Conservation (phyloP, 2,888 invertebrate species). For the Galerucella pusilla region DNA sequence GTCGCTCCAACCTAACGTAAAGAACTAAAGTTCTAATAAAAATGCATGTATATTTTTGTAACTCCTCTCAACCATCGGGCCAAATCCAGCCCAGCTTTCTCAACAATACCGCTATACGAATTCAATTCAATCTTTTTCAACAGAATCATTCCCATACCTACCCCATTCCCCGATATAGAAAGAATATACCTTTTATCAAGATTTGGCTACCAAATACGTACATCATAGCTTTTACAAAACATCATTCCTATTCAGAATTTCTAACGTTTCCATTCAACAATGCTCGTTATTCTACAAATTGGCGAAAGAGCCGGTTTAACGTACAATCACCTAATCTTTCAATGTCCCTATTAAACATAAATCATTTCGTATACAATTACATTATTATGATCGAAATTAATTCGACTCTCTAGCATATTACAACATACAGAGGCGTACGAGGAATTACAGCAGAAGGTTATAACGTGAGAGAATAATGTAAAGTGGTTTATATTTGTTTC, state of each 20-base stretch:
- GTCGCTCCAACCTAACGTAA: no score
- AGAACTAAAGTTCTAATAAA: no score
- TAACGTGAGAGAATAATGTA: not conserved
- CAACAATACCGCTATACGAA: not conserved
- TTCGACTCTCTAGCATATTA: slow-evolving; percentile 2
- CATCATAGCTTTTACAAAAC: not conserved
- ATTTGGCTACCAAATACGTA: not conserved
- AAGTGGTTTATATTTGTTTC: no score
- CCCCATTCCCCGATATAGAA: not conserved
- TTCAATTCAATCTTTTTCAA: not conserved
- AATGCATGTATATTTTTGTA: no score
- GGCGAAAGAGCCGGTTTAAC: slow-evolving; percentile 27
- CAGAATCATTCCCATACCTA: not conserved
- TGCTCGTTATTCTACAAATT: slow-evolving; percentile 26
- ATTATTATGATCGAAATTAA: slow-evolving; percentile 20
- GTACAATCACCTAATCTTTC: slow-evolving; percentile 18
- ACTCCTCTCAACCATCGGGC: not conserved
- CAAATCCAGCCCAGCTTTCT: not conserved
- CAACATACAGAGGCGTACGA: not conserved
- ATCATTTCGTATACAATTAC: slow-evolving; percentile 28
- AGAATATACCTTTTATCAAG: not conserved
- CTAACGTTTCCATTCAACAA: not conserved
- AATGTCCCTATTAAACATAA: slow-evolving; percentile 16
- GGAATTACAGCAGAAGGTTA: not conserved
- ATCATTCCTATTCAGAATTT: not conserved